phyloP scores from a whole-genome alignment of 2,797 vertebrate species.

The Sebastes umbrosus region DNA sequence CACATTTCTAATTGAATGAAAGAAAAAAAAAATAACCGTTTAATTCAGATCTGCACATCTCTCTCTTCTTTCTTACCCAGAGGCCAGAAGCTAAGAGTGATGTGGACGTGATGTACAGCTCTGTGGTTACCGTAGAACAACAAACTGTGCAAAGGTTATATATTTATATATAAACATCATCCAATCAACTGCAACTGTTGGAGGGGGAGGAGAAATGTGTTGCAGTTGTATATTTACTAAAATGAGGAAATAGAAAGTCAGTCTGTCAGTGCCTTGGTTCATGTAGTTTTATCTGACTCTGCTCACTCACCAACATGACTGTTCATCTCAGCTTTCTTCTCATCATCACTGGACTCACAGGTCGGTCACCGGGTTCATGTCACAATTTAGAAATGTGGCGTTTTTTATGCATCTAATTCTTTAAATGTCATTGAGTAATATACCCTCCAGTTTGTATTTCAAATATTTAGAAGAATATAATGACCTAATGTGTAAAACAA shows the following conservation, averaged over 20 bases:
- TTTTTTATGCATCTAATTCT: too few relatives aligned
- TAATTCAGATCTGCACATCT: not conserved
- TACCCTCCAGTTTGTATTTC: not conserved
- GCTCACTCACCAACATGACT: not conserved
- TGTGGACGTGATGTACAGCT: not conserved
- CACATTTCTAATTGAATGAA: not conserved
- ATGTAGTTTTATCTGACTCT: not conserved
- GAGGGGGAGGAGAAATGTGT: not conserved
- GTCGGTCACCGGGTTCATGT: not conserved
- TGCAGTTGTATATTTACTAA: not conserved
- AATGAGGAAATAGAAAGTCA: not conserved
- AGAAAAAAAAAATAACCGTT: not conserved
- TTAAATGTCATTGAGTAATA: not conserved
- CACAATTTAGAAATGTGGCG: not conserved
- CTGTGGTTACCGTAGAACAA: not conserved
- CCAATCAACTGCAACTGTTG: not conserved
- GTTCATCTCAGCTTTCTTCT: not conserved
- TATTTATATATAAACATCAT: not conserved
- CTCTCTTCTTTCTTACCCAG: not conserved
- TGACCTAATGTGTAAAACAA: not conserved
- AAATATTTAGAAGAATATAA: not conserved
- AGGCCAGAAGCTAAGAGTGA: not conserved
- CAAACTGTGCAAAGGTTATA: fast-evolving
- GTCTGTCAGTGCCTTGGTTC: not conserved
- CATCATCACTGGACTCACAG: not conserved